A percentile compares a stretch with the other conserved stretches of the same genome.
Conservation (phyloP, 2,888 invertebrate species). For the Polylopha cassiicola region DNA sequence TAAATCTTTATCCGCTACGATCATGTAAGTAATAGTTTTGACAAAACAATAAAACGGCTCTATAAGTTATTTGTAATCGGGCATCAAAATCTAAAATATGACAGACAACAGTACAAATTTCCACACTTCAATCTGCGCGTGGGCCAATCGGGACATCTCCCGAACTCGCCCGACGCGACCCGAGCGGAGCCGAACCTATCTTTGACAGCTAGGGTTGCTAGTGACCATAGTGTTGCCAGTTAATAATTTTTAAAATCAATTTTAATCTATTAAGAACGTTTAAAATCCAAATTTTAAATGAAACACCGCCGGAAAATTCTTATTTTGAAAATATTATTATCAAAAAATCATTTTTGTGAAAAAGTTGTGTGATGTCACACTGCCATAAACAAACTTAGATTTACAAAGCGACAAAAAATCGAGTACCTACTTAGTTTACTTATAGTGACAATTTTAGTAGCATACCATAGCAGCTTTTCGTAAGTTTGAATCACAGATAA, state of each 20-base stretch:
- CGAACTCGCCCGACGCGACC: constrained; percentile 43
- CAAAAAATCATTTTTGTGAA: too few species aligned
- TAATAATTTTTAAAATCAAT: not conserved
- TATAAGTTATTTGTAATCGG: constrained; percentile 36
- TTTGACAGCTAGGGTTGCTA: not conserved
- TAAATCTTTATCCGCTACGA: too few species aligned
- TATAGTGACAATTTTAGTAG: too few species aligned
- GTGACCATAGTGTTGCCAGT: constrained; percentile 8
- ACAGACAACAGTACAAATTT: constrained; percentile 25
- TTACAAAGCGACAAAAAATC: too few species aligned
- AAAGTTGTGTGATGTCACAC: too few species aligned
- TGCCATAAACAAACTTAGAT: too few species aligned
- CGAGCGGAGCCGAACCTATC: constrained; percentile 33
- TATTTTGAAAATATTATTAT: too few species aligned
- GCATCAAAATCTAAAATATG: constrained; percentile 36
- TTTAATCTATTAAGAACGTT: constrained; percentile 3
- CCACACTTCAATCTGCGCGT: constrained; percentile 44
- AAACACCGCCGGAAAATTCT: too few species aligned
- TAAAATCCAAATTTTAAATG: too few species aligned
- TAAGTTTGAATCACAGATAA: too few species aligned
- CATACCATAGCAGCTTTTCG: too few species aligned
- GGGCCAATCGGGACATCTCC: constrained; percentile 45
- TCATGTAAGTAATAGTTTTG: constrained; percentile 22
- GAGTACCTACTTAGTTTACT: too few species aligned
- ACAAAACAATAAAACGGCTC: constrained; percentile 29